Percentiles rank a stretch among this genome's conserved stretches.
Conservation (phyloP, 2,888 invertebrate genomes). For the Lycaena phlaeas region DNA sequence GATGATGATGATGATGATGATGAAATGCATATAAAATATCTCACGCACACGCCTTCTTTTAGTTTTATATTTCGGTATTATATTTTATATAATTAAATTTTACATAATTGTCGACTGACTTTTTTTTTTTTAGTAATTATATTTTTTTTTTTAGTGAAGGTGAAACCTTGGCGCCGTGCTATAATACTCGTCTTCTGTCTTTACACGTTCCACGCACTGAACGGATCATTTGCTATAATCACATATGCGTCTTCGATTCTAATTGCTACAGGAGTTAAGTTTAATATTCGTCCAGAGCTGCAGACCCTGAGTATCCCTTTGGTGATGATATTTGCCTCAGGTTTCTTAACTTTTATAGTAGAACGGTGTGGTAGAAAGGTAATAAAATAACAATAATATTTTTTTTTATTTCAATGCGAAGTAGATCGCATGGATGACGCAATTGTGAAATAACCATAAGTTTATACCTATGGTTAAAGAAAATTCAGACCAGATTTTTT, state of each 20-base stretch:
- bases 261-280: conserved; percentile 33
- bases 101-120: too few relatives aligned
- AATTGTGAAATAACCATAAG: too few relatives aligned
- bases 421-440: too few relatives aligned
- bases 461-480: too few relatives aligned
- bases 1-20: too few relatives aligned
- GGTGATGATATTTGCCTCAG: conserved; percentile 40
- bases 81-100: too few relatives aligned
- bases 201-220: conserved; percentile 28
- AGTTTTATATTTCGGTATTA: too few relatives aligned
- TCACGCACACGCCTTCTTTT: too few relatives aligned
- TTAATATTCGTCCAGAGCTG: conserved; percentile 36
- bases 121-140: not conserved
- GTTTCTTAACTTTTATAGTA: conserved; percentile 39
- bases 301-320: conserved; percentile 41
- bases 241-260: conserved; percentile 39
- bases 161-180: conserved; percentile 32
- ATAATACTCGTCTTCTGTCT: conserved; percentile 26
- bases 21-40: too few relatives aligned
- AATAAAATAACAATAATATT: too few relatives aligned
- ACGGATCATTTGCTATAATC: conserved; percentile 36
- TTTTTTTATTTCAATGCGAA: too few relatives aligned
- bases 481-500: too few relatives aligned
- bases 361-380: conserved; percentile 48
- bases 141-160: conserved; percentile 30